Evolutionary conservation across 2,797 vertebrate genomes (phyloP).

Genomic region (Hippopotamyrus pictus): DNA sequence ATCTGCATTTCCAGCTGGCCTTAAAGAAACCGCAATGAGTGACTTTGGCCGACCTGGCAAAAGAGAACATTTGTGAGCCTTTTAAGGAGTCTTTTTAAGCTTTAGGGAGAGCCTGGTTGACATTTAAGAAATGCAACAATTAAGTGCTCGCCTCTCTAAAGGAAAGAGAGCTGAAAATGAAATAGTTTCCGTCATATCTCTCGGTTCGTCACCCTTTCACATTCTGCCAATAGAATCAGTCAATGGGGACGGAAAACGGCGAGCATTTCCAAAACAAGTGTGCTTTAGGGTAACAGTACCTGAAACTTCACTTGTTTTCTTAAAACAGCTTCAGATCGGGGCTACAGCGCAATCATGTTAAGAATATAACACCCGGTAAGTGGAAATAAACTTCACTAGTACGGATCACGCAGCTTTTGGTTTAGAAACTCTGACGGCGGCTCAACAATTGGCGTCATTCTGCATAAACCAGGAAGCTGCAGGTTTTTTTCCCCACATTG

Average conservation of each 20-base stretch:
- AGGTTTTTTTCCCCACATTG: neutral
- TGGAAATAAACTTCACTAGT: neutral
- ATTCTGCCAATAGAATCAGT: neutral
- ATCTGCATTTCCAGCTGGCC: neutral
- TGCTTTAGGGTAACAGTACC: neutral
- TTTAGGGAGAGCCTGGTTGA: neutral
- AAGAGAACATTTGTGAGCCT: neutral
- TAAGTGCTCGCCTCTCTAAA: neutral
- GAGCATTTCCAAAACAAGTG: neutral
- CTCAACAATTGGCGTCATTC: neutral
- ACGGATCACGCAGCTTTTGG: neutral
- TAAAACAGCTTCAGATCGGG: neutral
- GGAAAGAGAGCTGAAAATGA: neutral
- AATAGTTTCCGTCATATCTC: neutral
- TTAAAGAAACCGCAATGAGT: neutral
- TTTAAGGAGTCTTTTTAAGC: neutral
- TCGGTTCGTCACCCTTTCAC: neutral
- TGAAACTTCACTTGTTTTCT: neutral
- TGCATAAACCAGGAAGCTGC: slow-evolving; percentile 14
- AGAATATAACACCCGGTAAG: neutral
- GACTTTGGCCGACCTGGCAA: neutral
- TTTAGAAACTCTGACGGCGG: neutral
- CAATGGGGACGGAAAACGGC: neutral
- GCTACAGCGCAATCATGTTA: neutral
- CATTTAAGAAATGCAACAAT: neutral